A percentile compares a stretch with the other conserved stretches of the same genome.
Conservation (phyloP, 2,113 vertebrate genomes). For the Xenopus laevis region DNA sequence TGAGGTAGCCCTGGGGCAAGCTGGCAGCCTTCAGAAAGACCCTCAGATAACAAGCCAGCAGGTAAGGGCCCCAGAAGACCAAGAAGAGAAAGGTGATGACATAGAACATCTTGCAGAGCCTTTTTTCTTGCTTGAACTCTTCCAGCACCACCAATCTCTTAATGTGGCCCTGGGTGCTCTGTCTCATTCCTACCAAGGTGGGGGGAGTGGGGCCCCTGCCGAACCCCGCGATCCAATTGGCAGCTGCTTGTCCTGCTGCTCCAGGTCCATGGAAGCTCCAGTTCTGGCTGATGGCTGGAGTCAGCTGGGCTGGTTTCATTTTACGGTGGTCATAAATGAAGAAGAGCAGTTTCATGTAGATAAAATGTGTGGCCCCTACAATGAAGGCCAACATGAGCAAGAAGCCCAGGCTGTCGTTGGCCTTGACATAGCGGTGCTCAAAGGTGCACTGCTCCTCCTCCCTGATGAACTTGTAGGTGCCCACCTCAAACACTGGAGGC, state of each 20-base stretch:
- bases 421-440: conserved; percentile 89
- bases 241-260: conserved; percentile 90
- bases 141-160: conserved; percentile 89
- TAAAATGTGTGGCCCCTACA: conserved; percentile 84
- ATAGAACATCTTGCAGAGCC: conserved; percentile 95
- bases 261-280: conserved; percentile 96
- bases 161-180: conserved; percentile 78
- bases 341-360: conserved; percentile 91
- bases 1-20: conserved; percentile 86
- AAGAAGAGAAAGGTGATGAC: conserved; percentile 90
- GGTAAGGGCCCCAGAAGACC: conserved; percentile 90
- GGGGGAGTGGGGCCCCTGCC: conserved; percentile 90
- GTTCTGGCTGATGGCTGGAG: conserved; percentile 94
- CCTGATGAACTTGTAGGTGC: conserved; percentile 84
- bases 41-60: conserved; percentile 87
- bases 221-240: conserved; percentile 96
- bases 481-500: conserved; percentile 88
- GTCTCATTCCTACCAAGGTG: conserved; percentile 89
- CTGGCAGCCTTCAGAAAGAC: conserved; percentile 79
- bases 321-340: conserved; percentile 95
- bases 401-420: conserved; percentile 91
- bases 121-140: conserved; percentile 94
- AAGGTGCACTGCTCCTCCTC: conserved; percentile 93
- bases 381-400: conserved; percentile 88
- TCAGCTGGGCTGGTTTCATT: conserved; percentile 92